Percentiles rank a stretch among this genome's conserved stretches.
phyloP scores from a whole-genome alignment of 1,140 invertebrate genomes.

The Cepaea nemoralis region DNA sequence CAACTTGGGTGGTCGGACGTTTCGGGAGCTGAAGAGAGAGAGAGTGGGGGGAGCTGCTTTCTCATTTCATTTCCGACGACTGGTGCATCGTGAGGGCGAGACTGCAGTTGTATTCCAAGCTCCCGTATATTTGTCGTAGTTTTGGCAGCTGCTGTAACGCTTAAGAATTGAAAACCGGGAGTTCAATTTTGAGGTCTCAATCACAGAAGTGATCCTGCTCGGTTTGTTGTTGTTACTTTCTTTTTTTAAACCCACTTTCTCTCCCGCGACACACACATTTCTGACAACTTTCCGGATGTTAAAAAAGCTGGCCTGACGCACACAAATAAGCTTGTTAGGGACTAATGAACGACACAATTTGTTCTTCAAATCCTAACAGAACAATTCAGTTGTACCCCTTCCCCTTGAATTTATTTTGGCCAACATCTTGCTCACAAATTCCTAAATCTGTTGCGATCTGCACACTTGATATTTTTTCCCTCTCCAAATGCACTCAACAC shows the following conservation, averaged over 20 bases:
- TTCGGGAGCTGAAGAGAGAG: background rate
- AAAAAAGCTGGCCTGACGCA: background rate
- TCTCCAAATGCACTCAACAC: background rate
- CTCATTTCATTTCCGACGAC: conserved; percentile 19
- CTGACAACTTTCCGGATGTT: background rate
- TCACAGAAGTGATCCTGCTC: background rate
- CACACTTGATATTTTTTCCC: background rate
- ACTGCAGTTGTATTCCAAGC: conserved; percentile 1
- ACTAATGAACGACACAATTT: background rate
- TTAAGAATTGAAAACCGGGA: background rate
- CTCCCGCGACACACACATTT: background rate
- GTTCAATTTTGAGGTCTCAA: background rate
- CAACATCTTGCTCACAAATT: background rate
- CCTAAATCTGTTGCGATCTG: background rate
- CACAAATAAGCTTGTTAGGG: background rate
- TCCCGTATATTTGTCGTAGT: background rate
- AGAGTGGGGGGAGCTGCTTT: no score
- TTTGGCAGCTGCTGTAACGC: conserved; percentile 9
- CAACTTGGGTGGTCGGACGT: conserved; percentile 10
- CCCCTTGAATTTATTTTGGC: background rate
- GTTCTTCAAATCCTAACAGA: background rate
- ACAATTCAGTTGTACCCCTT: background rate
- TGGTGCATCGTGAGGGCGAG: background rate
- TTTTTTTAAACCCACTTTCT: background rate
- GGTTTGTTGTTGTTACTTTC: no score